A percentile compares a stretch with the other conserved stretches of the same genome.
Conservation (phyloP, 1,140 invertebrate species). For the Drosophila elegans region DNA sequence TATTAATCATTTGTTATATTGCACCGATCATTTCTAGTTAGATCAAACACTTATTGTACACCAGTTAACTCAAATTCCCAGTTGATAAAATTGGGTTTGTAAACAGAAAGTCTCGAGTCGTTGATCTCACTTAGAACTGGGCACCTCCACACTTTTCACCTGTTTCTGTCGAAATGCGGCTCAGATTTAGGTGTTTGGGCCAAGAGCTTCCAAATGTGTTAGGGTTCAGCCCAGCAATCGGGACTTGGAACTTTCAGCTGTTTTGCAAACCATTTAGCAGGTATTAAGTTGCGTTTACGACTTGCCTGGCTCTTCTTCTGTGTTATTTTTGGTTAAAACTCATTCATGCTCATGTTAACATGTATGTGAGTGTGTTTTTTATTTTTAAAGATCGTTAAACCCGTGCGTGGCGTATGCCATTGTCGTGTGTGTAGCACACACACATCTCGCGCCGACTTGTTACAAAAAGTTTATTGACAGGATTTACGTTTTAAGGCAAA, state of each 20-base stretch:
- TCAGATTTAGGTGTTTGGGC: slow-evolving; percentile 2
- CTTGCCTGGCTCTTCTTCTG: slow-evolving; percentile 21
- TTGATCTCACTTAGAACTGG: slow-evolving; percentile 51
- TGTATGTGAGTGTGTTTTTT: slow-evolving; percentile 39
- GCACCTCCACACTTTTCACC: slow-evolving; percentile 18
- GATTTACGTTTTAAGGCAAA: slow-evolving; percentile 61
- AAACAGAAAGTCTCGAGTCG: slow-evolving; percentile 47
- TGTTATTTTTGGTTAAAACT: slow-evolving; percentile 14
- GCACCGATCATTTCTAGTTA: slow-evolving; percentile 7
- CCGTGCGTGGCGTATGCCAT: slow-evolving; percentile 34
- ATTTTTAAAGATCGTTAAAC: slow-evolving; percentile 68
- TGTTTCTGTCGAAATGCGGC: background rate
- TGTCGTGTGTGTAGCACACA: no score
- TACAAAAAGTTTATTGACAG: slow-evolving; percentile 74
- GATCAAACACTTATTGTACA: background rate
- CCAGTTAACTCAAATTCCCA: slow-evolving; percentile 12
- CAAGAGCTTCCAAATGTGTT: slow-evolving; percentile 31
- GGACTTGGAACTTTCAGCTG: slow-evolving; percentile 31
- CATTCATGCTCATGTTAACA: slow-evolving; percentile 26
- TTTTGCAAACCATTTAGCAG: slow-evolving; percentile 71
- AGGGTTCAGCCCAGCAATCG: slow-evolving; percentile 45
- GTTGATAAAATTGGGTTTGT: slow-evolving; percentile 41
- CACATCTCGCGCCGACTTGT: slow-evolving; percentile 38
- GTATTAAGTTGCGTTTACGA: slow-evolving; percentile 50
- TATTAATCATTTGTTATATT: background rate